phyloP scores from a whole-genome alignment of 1,140 invertebrate genomes.

The Radopholus similis region DNA sequence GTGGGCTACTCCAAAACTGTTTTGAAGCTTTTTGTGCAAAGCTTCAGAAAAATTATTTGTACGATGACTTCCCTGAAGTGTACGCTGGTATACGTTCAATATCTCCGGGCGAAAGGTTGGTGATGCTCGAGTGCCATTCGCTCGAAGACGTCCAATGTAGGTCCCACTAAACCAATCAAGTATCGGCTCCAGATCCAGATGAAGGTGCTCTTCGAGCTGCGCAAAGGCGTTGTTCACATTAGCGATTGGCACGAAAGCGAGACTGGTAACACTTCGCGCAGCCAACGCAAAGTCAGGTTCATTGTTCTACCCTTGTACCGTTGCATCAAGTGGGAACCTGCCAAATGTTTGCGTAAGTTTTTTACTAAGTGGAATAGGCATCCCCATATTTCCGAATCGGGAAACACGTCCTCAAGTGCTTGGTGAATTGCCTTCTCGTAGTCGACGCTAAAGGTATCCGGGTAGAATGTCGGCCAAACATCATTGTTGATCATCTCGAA shows the following conservation, averaged over 20 bases:
- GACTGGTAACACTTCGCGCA: background rate
- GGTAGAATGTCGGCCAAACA: background rate
- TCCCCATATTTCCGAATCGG: background rate
- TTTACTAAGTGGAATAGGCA: background rate
- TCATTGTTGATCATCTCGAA: background rate
- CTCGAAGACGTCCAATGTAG: background rate
- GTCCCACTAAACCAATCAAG: background rate
- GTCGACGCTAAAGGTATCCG: background rate
- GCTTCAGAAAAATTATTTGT: background rate
- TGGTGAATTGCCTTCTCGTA: background rate
- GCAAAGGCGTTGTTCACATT: background rate
- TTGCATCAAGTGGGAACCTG: no score
- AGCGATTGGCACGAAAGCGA: background rate
- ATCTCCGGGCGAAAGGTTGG: background rate
- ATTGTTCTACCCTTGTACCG: no score
- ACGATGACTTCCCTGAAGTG: background rate
- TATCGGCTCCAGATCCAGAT: background rate
- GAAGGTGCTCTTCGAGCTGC: background rate
- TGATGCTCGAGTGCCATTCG: background rate
- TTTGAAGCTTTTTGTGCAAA: background rate
- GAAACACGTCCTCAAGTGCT: background rate
- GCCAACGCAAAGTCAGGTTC: background rate
- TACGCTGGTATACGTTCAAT: background rate
- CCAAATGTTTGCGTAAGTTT: background rate
- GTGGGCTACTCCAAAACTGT: background rate